Evolutionary conservation across 2,888 invertebrate species (phyloP), one percentile per base, ranked within the genome.

Genomic region (Acanthosepion esculentum): DNA sequence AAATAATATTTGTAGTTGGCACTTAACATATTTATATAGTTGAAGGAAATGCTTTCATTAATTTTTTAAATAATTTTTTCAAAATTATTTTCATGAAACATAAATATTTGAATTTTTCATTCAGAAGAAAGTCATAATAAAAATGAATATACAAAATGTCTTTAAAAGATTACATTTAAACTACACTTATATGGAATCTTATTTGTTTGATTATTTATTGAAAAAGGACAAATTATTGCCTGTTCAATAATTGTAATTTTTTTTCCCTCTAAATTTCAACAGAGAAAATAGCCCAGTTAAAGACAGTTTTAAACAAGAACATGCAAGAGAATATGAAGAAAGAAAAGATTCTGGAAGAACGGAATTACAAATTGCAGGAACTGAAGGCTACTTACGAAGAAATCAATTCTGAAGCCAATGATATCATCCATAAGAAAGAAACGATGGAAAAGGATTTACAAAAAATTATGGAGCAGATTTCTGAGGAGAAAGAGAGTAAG

Each of bases 351-450:
- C 29, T 93, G 48, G 50, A 26, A 1, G 93, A 93, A 48, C 6
- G 93, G 20, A 93, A 50, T 48, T 12, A 12, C 48, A 93, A 93
- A 23, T 10, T 93, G 50, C 53, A 93, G 29, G 48, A 93, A 93
- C 53, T 93, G 93, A 93, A 93, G 93, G 93, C 50, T 8, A 53
- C 33, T 6, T 93, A 53, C 48, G 20, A 20, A 53, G 93, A 93
- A 93, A 53, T 93, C 18, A 93, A 93, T 23, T 93, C 93, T 0
- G 93, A 93, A 4, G 93, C 50, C 29, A 53, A 93, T 48, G 93
- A 93, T n/a, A 48, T 93, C 4, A 50, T 93, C 15, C n/a, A 93
- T 53, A 93, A 53, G 29, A 93, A 93, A 53, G 93, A 93, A 93
- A 29, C 18, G 23, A 50, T 93, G n/a, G 93, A 93, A 12, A 50